Evolutionary conservation across 2,113 vertebrate species (phyloP), one percentile per base, ranked within the genome.

Genomic region (Ciconia boyciana): DNA sequence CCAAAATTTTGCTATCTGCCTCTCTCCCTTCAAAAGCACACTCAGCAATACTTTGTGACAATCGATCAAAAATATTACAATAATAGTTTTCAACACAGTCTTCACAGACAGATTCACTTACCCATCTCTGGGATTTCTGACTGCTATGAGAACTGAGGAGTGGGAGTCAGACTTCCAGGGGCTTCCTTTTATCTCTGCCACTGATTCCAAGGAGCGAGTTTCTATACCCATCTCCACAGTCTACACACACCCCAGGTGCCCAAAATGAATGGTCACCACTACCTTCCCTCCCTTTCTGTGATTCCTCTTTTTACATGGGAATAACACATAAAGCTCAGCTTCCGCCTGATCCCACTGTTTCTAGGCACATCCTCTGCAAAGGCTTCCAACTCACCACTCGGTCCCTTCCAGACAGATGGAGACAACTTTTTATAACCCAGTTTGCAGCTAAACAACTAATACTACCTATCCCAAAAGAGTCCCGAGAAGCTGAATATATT

Each of bases 41-140:
- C 61, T 89, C 82, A 78, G 90, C 76, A 94, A 65, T 44, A 77
- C 51, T 87, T 89, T n/a, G 16, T 94, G 90, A 93, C 92, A 96
- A 78, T 86, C 1, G 0, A 93, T 90, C 90, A 83, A 90, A 94
- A 86, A 55, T 34, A 93, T 46, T 86, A 52, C 68, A 75, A 51
- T 88, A 79, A 88, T 12, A 77, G 43, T 44, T 76, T 75, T 77
- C 71, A 72, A 58, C 34, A 65, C 19, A 78, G 55, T 75, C 76
- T 92, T 90, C 76, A 64, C 68, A 90, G 76, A 71, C 58, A 75
- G 13, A 7, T 49, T 88, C 71, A 48, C 54, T 80, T 70, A 66
- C 39, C 66, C 24, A 5, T 57, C 31, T 69, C 79, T 61, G 71
- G 62, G 58, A 79, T 48, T 91, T 88, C 85, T 88, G 54, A 54